phyloP scores from a whole-genome alignment of 2,888 invertebrate genomes.

The Drosophila ezoana region DNA sequence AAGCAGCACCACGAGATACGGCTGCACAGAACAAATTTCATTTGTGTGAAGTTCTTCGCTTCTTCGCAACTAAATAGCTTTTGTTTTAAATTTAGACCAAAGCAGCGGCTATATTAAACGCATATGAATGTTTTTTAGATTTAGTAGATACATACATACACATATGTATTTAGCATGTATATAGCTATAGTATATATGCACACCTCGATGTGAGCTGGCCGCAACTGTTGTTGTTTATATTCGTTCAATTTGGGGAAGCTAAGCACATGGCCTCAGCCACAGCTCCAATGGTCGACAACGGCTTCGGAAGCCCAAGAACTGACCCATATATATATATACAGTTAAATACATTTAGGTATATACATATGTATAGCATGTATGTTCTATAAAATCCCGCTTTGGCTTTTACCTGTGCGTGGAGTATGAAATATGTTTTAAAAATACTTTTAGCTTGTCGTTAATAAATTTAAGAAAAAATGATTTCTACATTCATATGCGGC shows the following conservation, averaged over 20 bases:
- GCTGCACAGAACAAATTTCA: constrained; percentile 45
- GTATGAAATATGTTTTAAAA: constrained; percentile 65
- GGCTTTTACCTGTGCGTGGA: constrained; percentile 54
- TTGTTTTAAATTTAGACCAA: constrained; percentile 82
- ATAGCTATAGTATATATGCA: constrained; percentile 14
- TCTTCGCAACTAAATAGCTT: constrained; percentile 82
- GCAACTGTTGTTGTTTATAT: constrained; percentile 37
- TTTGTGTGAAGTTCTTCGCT: constrained; percentile 81
- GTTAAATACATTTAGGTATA: constrained; percentile 25
- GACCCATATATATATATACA: constrained; percentile 50
- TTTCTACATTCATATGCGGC: constrained; percentile 45
- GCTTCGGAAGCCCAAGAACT: constrained; percentile 13
- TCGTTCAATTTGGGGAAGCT: constrained; percentile 20
- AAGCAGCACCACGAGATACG: constrained; percentile 38
- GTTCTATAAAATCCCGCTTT: constrained; percentile 9
- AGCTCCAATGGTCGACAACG: constrained; percentile 13
- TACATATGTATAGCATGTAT: not conserved
- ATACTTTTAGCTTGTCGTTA: constrained; percentile 68
- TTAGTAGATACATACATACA: constrained; percentile 57
- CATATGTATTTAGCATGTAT: constrained; percentile 11
- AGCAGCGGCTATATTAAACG: constrained; percentile 79
- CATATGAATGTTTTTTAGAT: constrained; percentile 81
- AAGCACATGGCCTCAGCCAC: constrained; percentile 32
- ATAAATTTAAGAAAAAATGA: constrained; percentile 65
- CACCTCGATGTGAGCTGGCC: constrained; percentile 17